Percentiles rank a stretch among this genome's conserved stretches.
These are phyloP conservation scores for Argyresthia goedartella DNA, from an alignment of 2,888 invertebrate species.

Conservation along the genomic window DNA sequence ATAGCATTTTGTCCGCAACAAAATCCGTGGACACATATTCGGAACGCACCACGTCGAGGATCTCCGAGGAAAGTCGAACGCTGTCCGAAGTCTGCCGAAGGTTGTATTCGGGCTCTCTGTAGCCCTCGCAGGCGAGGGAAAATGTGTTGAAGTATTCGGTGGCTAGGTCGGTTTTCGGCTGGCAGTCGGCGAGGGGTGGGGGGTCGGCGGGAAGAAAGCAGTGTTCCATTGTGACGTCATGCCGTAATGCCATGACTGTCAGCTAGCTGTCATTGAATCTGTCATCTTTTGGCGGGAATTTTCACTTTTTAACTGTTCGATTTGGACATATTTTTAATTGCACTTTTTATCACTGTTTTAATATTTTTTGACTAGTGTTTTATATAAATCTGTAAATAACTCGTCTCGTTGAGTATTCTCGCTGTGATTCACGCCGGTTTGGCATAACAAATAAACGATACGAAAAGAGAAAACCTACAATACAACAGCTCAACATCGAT, in stretches of 20 bases:
- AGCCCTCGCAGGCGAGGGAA: constrained; percentile 58
- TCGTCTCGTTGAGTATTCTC: neutral
- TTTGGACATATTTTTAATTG: neutral
- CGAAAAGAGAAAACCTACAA: too few relatives aligned
- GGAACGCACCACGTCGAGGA: constrained; percentile 39
- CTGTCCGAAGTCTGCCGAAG: constrained; percentile 53
- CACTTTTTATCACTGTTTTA: neutral
- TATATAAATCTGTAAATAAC: neutral
- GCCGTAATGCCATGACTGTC: constrained; percentile 40
- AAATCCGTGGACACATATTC: constrained; percentile 25
- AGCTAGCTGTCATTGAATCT: constrained; percentile 4
- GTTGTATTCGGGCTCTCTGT: constrained; percentile 40
- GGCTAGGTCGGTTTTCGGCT: constrained; percentile 47
- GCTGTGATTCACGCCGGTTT: neutral
- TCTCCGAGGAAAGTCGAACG: constrained; percentile 49
- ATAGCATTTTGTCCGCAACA: constrained; percentile 53
- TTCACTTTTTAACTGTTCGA: neutral
- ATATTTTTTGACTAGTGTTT: neutral
- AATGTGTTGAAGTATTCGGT: constrained; percentile 61
- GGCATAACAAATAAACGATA: too few relatives aligned
- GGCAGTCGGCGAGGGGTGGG: constrained; percentile 62
- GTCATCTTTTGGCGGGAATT: neutral
- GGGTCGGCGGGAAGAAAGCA: constrained; percentile 69
- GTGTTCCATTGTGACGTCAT: constrained; percentile 57
- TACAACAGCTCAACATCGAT: too few relatives aligned